phyloP scores from a whole-genome alignment of 2,888 invertebrate genomes.

The Polyommatus iphigenia region DNA sequence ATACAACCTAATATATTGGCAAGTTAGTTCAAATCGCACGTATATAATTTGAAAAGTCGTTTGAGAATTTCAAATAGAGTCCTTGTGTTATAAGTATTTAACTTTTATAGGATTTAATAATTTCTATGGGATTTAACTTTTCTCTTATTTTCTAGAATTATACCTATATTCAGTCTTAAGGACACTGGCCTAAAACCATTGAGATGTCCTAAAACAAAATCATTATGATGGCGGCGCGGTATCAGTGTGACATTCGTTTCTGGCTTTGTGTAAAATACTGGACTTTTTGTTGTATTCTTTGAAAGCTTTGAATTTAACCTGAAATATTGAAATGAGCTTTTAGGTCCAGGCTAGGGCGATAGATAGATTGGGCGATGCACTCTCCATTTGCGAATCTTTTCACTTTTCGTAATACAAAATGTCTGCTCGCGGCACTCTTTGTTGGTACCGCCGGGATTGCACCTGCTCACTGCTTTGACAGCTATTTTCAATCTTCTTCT shows the following conservation, averaged over 20 bases:
- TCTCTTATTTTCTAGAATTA: too few species aligned
- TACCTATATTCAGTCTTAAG: too few species aligned
- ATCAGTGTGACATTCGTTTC: not conserved
- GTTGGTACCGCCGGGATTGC: not conserved
- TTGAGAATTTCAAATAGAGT: too few species aligned
- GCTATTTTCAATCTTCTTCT: not conserved
- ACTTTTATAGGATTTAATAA: too few species aligned
- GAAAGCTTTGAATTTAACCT: not conserved
- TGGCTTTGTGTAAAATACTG: not conserved
- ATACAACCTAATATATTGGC: not conserved
- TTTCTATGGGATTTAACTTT: too few species aligned
- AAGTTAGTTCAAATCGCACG: too few species aligned
- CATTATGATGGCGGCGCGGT: too few species aligned
- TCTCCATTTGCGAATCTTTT: constrained; percentile 20
- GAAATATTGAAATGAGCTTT: constrained; percentile 10
- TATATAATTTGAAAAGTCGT: too few species aligned
- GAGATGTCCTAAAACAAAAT: too few species aligned
- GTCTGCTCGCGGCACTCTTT: constrained; percentile 7
- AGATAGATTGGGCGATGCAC: not conserved
- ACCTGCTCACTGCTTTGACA: not conserved
- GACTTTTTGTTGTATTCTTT: not conserved
- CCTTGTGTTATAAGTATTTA: too few species aligned
- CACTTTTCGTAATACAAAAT: constrained; percentile 25
- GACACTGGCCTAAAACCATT: too few species aligned
- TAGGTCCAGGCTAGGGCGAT: not conserved